Evolutionary conservation across 2,888 invertebrate species (phyloP), one percentile per base, ranked within the genome.

Genomic region (Harmothoe impar): DNA sequence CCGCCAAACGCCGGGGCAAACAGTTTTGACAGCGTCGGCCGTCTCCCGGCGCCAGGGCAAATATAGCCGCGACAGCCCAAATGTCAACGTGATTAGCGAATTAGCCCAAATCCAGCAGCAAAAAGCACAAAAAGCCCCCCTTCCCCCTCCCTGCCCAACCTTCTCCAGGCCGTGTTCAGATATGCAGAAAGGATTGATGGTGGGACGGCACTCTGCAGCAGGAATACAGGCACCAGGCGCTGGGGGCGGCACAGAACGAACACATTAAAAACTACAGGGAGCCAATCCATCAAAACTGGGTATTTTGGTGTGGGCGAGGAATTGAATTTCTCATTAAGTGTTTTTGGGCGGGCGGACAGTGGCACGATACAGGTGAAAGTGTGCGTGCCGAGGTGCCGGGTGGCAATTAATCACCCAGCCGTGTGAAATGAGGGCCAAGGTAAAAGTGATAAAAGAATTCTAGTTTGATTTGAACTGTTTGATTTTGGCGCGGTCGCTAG

Each of bases 321-420:
- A 78, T 78, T 7, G 78, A 29, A 78, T 78, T 78, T 78, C 78
- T 78, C 33, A 78, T 78, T 62, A 78, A 20, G 25, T 78, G 78
- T 33, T 78, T 29, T 78, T 29, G 31, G 3, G 3, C 7, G 10
- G 62, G 3, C n/a, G 62, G 62, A n/a, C 15, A 29, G 78, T 25
- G 20, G 43, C 84, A 84, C 43, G 84, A 23, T 33, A 84, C 84
- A 43, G 43, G 84, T 17, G 20, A 84, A n/a, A 23, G 35, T 43
- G 35, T 72, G 72, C 72, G 17, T 72, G 72, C n/a, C 0, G 78
- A 20, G 35, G 78, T 35, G 31, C 78, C n/a, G 31, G 78, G 31
- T 3, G 35, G 78, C 31, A 29, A 78, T 78, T 84, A 84, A 84
- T 84, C 84, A 84, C 84, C 43, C n/a, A 84, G 20, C n/a, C 84